A percentile compares a stretch with the other conserved stretches of the same genome.
Conservation (phyloP, 1,140 invertebrate genomes). For the Campoletis sonorensis region DNA sequence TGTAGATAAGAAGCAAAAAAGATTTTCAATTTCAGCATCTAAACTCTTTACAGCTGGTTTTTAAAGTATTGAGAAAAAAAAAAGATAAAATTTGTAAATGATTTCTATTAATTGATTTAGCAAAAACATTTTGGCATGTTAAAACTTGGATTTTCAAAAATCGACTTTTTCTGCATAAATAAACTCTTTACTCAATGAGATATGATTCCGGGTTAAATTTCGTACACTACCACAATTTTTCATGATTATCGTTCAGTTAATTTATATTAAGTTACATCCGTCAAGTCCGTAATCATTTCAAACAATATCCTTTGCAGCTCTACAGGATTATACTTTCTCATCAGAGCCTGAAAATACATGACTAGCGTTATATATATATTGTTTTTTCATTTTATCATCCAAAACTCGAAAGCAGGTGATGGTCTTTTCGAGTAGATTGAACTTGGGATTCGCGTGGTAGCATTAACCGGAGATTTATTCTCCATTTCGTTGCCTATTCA, state of each 20-base stretch:
- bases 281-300: not conserved
- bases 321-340: slow-evolving; percentile 10
- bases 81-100: not conserved
- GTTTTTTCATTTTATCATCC: not conserved
- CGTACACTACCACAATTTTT: slow-evolving; percentile 9
- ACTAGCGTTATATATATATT: not conserved
- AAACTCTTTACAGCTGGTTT: too few species aligned
- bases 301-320: not conserved
- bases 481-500: slow-evolving; percentile 41
- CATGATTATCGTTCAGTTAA: not conserved
- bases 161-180: not conserved
- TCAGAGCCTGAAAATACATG: slow-evolving; percentile 2
- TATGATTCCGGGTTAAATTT: not conserved
- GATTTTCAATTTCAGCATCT: too few species aligned
- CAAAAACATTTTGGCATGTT: not conserved
- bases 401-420: not conserved
- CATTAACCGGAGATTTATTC: not conserved
- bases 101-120: too few species aligned
- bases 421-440: not conserved
- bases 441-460: not conserved
- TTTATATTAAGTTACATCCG: not conserved
- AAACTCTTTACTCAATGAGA: slow-evolving; percentile 1
- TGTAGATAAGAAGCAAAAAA: too few species aligned
- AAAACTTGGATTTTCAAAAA: too few species aligned
- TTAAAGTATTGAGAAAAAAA: not conserved